Base-by-base conservation (phyloP, 2,113 vertebrate species). In the Epinephelus cyanopodus region DNA sequence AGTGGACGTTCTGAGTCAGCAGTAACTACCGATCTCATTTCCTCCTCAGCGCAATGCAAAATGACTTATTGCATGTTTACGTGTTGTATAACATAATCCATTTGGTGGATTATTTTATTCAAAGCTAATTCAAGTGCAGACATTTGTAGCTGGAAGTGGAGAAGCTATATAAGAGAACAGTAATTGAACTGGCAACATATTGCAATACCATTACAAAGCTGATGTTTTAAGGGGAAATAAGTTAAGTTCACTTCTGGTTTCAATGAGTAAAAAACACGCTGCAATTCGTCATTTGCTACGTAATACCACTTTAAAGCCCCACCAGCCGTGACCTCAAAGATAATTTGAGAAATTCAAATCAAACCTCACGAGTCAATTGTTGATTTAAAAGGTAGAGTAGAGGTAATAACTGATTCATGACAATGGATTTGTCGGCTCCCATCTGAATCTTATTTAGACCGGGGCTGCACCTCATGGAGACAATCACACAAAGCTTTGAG, bases 401-500 rank as follows among this genome's bases (percentile, higher is more conserved):
- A 74, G 65, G 80, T 75, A 92, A 88, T 37, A 63, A 83, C 69
- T 47, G 52, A 70, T 54, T 88, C 69, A 77, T 80, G 82, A 89
- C 84, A 78, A 79, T 27, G 52, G 72, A 66, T 88, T 62, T 10
- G n/a, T 63, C 0, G 33, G 62, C 62, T 23, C 39, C 81, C 90
- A 92, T 91, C 88, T 93, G 92, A 91, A n/a, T 84, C 68, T 88
- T 52, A 91, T 92, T 91, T 85, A 14, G 76, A 45, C 33, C 18
- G 14, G 62, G 69, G 68, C 48, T 69, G 57, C 11, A 47, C 72
- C 84, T 87, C 84, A 73, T 83, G 87, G 82, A 86, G 77, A 88
- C 90, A 92, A 93, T 93, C 92, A 93, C 62, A 66, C 73, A 75
- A 73, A 82, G 90, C 85, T 90, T 84, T 83, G 81, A 9, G 86